Percentiles rank a stretch among this genome's conserved stretches.
phyloP scores from a whole-genome alignment of 2,113 vertebrate genomes.

The Anarhynchus alexandrinus region DNA sequence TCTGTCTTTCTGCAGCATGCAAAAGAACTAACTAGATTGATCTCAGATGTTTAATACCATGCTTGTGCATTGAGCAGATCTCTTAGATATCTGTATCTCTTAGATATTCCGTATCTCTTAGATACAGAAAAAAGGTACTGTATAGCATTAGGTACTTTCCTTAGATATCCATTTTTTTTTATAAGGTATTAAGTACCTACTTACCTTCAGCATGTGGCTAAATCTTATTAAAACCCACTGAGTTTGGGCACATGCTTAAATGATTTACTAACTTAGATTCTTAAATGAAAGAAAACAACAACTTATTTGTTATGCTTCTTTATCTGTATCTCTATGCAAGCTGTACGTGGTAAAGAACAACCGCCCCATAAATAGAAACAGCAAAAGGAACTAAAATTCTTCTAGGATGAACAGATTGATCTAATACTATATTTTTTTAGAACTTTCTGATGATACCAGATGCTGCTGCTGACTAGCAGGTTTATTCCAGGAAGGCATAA shows the following conservation, averaged over 20 bases:
- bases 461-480: neutral
- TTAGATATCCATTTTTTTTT: neutral
- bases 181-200: neutral
- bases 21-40: neutral
- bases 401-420: neutral
- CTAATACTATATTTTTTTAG: neutral
- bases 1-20: neutral
- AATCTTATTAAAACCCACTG: neutral
- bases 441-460: neutral
- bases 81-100: neutral
- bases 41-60: neutral
- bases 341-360: neutral
- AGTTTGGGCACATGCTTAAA: neutral
- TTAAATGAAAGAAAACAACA: neutral
- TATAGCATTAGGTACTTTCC: neutral
- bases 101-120: neutral
- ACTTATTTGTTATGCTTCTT: neutral
- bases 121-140: neutral
- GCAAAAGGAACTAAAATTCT: neutral
- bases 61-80: neutral
- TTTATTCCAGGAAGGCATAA: neutral
- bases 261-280: neutral
- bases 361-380: neutral
- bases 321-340: neutral
- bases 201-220: neutral